Evolutionary conservation across 2,113 vertebrate species (phyloP).

Genomic region (Peromyscus californicus): DNA sequence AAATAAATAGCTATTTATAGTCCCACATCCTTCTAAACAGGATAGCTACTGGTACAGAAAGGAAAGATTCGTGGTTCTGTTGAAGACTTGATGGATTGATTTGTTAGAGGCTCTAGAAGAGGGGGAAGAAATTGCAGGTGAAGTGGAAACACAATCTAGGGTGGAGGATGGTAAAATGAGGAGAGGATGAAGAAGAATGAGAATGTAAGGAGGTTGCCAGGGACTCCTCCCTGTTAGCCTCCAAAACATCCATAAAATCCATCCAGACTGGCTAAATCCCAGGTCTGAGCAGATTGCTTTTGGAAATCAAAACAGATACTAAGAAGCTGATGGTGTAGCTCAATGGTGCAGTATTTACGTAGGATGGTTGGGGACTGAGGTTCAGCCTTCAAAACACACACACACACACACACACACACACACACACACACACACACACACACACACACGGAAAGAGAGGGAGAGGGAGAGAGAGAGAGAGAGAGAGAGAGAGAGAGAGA

Average conservation of each 20-base stretch:
- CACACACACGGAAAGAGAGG: too few relatives aligned
- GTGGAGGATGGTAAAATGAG: background rate
- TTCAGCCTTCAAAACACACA: background rate
- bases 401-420: background rate
- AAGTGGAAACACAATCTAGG: background rate
- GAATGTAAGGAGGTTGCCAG: background rate
- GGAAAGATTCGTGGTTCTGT: constrained; percentile 20
- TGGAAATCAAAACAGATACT: constrained; percentile 12
- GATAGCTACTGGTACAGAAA: background rate
- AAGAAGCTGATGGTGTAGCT: background rate
- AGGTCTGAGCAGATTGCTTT: constrained; percentile 23
- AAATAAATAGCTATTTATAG: constrained; percentile 58
- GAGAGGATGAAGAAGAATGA: background rate
- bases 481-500: too few relatives aligned
- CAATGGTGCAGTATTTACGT: background rate
- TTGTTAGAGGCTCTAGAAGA: constrained; percentile 41
- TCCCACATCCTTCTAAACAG: constrained; percentile 52
- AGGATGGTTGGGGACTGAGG: background rate
- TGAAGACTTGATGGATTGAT: constrained; percentile 30
- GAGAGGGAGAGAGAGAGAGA: too few relatives aligned
- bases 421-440: background rate
- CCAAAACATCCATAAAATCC: background rate
- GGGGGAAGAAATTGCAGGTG: constrained; percentile 24
- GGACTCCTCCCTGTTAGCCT: background rate
- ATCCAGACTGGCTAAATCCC: background rate